These are phyloP conservation scores for Platyrinchus mystaceus DNA, from an alignment of 2,797 vertebrate species.

Conservation along the genomic window DNA sequence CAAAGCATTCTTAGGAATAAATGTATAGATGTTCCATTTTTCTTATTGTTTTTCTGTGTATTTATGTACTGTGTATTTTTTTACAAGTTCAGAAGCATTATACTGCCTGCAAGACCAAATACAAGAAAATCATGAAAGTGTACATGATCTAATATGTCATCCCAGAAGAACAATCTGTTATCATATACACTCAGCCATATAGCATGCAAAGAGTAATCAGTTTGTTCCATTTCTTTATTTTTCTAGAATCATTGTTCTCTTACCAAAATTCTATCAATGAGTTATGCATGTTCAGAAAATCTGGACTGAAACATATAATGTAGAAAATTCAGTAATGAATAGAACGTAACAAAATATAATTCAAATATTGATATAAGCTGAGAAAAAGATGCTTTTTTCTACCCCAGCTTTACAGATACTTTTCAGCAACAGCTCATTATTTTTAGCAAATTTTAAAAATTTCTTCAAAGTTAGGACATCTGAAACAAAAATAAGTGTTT, in stretches of 20 bases:
- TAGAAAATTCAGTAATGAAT: background rate
- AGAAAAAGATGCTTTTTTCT: background rate
- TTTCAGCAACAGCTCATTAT: background rate
- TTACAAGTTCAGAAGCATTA: background rate
- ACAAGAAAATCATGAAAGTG: background rate
- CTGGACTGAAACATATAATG: fast-evolving
- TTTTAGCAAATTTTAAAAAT: background rate
- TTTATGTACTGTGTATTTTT: background rate
- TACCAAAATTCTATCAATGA: background rate
- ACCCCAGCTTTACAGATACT: background rate
- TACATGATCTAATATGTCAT: background rate
- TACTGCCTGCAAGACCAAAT: background rate
- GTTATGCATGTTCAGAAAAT: background rate
- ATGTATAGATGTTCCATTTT: background rate
- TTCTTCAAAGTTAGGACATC: background rate
- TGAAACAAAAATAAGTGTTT: background rate
- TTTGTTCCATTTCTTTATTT: background rate
- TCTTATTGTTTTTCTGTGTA: background rate
- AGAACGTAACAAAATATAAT: background rate
- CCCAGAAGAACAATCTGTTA: background rate
- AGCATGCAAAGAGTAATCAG: background rate
- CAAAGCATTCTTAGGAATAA: background rate
- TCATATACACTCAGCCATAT: background rate
- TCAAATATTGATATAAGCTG: background rate
- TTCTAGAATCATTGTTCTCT: background rate